A percentile compares a stretch with the other conserved stretches of the same genome.
phyloP scores from a whole-genome alignment of 2,113 vertebrate species.

The Centropus unirufus region DNA sequence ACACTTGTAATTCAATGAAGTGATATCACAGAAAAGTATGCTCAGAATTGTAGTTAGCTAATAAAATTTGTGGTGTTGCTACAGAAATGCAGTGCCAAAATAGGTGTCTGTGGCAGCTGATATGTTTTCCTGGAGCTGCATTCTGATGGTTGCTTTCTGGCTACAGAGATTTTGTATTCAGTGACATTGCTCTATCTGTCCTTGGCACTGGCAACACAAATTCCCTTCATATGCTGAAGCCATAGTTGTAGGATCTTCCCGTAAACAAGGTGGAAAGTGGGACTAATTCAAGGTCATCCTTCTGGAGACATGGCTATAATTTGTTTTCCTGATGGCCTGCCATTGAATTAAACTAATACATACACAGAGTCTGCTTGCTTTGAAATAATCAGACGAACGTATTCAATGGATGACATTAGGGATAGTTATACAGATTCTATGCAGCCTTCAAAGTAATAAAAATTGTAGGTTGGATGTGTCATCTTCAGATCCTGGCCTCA shows the following conservation, averaged over 20 bases:
- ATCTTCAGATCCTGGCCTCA: neutral
- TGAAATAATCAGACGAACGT: neutral
- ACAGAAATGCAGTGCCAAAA: neutral
- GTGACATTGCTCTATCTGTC: neutral
- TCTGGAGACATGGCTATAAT: neutral
- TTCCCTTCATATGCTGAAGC: neutral
- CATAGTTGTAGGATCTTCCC: neutral
- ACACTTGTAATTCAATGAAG: neutral
- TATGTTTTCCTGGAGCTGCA: neutral
- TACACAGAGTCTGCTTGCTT: neutral
- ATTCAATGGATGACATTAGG: neutral
- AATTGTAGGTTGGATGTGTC: neutral
- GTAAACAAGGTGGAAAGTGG: neutral
- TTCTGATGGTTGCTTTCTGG: neutral
- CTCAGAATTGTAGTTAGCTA: neutral
- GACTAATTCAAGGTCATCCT: neutral
- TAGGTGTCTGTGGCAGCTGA: neutral
- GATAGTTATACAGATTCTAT: neutral
- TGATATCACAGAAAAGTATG: neutral
- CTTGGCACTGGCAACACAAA: neutral
- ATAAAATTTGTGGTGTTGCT: neutral
- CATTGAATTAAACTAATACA: neutral
- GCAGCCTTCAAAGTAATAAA: neutral
- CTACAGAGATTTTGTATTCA: neutral
- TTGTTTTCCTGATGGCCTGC: neutral